Evolutionary conservation across 2,797 vertebrate genomes (phyloP), one percentile per base, ranked within the genome.

Genomic region (Pelochelys cantorii): DNA sequence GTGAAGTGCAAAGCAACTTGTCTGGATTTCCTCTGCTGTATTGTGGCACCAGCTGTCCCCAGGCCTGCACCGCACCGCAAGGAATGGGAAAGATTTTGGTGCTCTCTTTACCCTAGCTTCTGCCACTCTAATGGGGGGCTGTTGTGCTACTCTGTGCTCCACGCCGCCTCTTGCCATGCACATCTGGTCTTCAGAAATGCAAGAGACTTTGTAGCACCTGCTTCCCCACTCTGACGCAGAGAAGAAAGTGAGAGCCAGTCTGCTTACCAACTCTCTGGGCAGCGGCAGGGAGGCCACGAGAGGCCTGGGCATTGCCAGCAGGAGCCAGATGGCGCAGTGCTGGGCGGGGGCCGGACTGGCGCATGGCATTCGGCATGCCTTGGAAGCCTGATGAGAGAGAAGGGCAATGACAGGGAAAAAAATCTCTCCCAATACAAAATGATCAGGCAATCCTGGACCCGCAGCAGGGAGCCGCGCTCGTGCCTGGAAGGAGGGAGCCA

Each of bases 321-420:
- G 99, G 99, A 93, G 98, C 97, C 97, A 99, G 98, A 94, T 99
- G 99, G 96, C 99, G 98, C 95, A 99, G 97, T 92, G 98, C 98
- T 86, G 98, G 98, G 79, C 99, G 98, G 3, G 99, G 99, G 65
- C 99, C 99, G 27, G 99, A 99, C 96, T 99, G 99, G 88, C 99
- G 99, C 97, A 99, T 97, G 25, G 99, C 98, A 93, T 97, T 98
- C 5, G 99, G 99, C 96, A 99, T 99, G 80, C 99, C 99, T 97
- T 99, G 99, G 98, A 99, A 99, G 81, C 99, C 99, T 98, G 90
- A 95, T 90, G 29, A 77, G 54, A 88, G 88, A 88, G 9, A 75
- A 54, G 59, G 42, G 27, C 25, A 25, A 90, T 0, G 13, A 80
- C 23, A 81, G 89, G 17, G 88, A 65, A 12, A 90, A 90, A 94